These are phyloP conservation scores for Blomia tropicalis DNA, from an alignment of 2,888 invertebrate genomes.

Conservation along the genomic window DNA sequence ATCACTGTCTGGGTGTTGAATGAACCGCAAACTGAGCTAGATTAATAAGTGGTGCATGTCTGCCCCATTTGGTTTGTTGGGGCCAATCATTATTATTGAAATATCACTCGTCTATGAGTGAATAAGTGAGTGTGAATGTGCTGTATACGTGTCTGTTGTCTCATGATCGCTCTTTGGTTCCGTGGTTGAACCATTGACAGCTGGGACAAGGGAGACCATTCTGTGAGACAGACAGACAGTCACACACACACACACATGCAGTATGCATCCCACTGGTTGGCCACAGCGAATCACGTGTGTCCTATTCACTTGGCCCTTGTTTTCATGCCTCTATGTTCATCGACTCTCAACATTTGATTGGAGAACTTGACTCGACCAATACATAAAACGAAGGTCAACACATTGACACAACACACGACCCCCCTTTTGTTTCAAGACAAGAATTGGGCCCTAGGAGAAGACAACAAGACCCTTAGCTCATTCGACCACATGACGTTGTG, in stretches of 20 bases:
- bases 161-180: not conserved
- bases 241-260: not conserved
- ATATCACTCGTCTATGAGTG: conserved; percentile 3
- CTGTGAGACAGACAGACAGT: too few relatives aligned
- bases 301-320: not conserved
- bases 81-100: conserved; percentile 15
- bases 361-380: conserved; percentile 7
- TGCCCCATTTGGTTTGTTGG: too few relatives aligned
- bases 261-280: conserved; percentile 10
- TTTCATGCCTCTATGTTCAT: too few relatives aligned
- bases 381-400: not conserved
- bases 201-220: not conserved
- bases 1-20: too few relatives aligned
- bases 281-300: not conserved
- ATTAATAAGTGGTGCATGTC: conserved; percentile 14
- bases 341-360: too few relatives aligned
- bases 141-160: too few relatives aligned
- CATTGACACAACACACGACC: not conserved
- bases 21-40: not conserved
- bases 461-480: not conserved
- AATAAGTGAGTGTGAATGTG: too few relatives aligned
- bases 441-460: not conserved
- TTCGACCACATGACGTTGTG: not conserved
- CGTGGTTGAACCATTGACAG: not conserved
- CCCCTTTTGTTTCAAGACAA: conserved; percentile 12